Base-by-base conservation (phyloP, 2,113 vertebrate species). In the Xiphophorus couchianus region DNA sequence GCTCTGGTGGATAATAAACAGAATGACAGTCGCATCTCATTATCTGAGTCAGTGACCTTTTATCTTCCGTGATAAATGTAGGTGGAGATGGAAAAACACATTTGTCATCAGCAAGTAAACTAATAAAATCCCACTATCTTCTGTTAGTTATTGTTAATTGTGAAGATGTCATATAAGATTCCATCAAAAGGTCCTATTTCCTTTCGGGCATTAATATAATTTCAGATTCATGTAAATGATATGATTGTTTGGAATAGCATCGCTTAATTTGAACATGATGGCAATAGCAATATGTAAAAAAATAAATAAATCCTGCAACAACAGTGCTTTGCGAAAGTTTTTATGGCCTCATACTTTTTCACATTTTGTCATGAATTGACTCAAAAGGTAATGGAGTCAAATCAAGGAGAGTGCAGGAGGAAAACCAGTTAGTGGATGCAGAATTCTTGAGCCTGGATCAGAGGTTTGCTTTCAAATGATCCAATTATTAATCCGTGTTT, bases 11-110 rank as follows among this genome's bases (percentile, higher is more conserved):
- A 39, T 66, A 71, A 79, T 85, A 84, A 82, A 84, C 13, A 37
- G 14, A 60, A 72, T 66, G 72, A 67, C 48, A 14, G 35, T 37
- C 14, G 66, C 63, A 73, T 42, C 79, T 77, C 74, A 86, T 85
- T 88, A 78, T 66, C 19, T 12, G 66, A 86, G 42, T 70, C 48
- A 71, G 31, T 73, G 74, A 78, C 78, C 81, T 83, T 80, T 82
- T 25, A 2, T 31, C 22, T 62, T 48, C 61, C 66, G 5, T 13
- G 19, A 3, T 74, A 39, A 73, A 78, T 74, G 13, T 30, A 54
- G 62, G 71, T 61, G 42, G 65, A 28, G 62, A 27, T 60, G 69
- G 33, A 39, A 85, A 84, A 85, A 62, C 69, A 82, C 63, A 81
- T 83, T 35, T 58, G 28, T 76, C 69, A 80, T 13, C 42, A 35